Conservation (phyloP, 1,140 invertebrate genomes). For the Nasonia giraulti region DNA sequence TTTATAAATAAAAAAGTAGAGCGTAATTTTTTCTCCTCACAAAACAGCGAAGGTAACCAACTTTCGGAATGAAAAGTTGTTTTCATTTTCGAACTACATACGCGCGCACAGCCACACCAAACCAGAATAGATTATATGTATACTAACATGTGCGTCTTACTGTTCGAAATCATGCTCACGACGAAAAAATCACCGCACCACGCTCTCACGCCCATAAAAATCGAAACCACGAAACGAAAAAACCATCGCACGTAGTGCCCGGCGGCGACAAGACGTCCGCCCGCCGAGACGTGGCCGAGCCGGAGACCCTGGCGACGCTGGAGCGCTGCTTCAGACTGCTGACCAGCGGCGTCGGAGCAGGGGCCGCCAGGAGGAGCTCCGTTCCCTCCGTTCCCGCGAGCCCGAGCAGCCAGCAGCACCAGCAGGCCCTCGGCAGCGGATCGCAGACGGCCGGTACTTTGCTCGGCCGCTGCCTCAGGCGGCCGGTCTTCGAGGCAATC, state of each 20-base stretch:
- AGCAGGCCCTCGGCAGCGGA: constrained; percentile 46
- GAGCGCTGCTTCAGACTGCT: constrained; percentile 83
- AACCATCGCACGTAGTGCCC: constrained; percentile 74
- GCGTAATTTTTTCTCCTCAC: no score
- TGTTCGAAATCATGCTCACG: not conserved
- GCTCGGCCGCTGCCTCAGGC: constrained; percentile 80
- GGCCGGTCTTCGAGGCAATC: constrained; percentile 80
- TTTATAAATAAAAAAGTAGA: no score
- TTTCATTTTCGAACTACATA: no score
- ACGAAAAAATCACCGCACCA: not conserved
- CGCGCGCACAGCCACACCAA: not conserved
- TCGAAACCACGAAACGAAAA: no score
- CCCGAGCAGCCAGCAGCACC: not conserved
- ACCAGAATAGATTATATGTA: no score
- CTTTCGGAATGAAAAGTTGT: no score
- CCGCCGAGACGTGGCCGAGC: constrained; percentile 79
- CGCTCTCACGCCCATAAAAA: not conserved
- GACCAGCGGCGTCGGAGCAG: constrained; percentile 70
- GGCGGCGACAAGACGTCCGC: constrained; percentile 82
- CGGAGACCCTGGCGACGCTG: constrained; percentile 80
- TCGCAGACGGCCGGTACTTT: constrained; percentile 76
- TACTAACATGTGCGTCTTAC: not conserved
- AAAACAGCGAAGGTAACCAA: no score
- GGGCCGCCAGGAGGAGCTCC: constrained; percentile 64
- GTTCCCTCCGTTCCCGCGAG: constrained; percentile 73